These are phyloP conservation scores for Channa maculata DNA, from an alignment of 2,113 vertebrate genomes.

Conservation along the genomic window DNA sequence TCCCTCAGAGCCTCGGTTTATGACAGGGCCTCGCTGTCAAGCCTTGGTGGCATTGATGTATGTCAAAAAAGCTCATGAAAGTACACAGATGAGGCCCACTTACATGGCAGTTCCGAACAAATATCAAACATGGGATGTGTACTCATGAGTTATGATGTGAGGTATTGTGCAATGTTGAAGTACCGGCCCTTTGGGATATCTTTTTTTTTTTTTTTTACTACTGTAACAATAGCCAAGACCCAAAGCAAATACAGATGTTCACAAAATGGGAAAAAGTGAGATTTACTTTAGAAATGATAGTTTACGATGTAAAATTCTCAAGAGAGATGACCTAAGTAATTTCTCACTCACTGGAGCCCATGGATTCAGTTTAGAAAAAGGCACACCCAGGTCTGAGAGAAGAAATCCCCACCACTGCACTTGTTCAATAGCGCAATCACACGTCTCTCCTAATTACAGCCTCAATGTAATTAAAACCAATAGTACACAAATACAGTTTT, in stretches of 20 bases:
- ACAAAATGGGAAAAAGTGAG: conserved; percentile 52
- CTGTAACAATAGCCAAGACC: conserved; percentile 60
- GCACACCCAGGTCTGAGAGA: conserved; percentile 82
- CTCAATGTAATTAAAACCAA: conserved; percentile 14
- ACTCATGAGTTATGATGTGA: conserved; percentile 51
- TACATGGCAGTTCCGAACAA: conserved; percentile 46
- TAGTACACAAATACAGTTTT: conserved; percentile 1
- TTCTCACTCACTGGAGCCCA: conserved; percentile 63
- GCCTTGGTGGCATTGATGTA: conserved; percentile 62
- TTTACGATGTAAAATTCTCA: conserved; percentile 66
- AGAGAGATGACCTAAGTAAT: conserved; percentile 78
- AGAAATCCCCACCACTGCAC: conserved; percentile 70
- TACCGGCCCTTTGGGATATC: conserved; percentile 49
- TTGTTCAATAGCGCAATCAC: conserved; percentile 71
- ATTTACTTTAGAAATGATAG: conserved; percentile 47
- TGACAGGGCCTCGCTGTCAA: conserved; percentile 64
- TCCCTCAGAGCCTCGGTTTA: conserved; percentile 64
- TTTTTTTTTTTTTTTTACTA: conserved; percentile 47
- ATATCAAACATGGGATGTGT: conserved; percentile 67
- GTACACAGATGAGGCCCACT: conserved; percentile 37
- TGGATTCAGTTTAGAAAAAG: conserved; percentile 67
- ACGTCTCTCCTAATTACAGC: conserved; percentile 26
- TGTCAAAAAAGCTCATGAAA: conserved; percentile 30
- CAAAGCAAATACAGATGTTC: conserved; percentile 82
- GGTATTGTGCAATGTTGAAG: conserved; percentile 64